Base-by-base conservation (phyloP, 2,113 vertebrate genomes). In the Sisor rabdophorus region DNA sequence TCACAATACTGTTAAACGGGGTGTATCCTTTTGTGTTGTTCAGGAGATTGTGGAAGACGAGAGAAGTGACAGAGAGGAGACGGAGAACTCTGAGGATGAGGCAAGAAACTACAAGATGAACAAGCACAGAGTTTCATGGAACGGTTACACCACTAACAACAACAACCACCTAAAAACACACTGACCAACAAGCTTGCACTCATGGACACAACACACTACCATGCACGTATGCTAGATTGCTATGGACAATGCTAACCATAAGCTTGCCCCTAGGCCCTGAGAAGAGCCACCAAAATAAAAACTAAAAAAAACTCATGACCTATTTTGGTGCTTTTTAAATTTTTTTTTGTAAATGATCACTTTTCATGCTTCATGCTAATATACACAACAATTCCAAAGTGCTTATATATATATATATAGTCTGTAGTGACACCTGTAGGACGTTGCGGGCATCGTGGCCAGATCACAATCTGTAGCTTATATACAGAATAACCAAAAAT, bases 31-130 rank as follows among this genome's bases (percentile, higher is more conserved):
- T 32, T 24, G 74, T 12, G 11, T 24, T 32, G 24, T 48, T 48
- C 61, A 92, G 91, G 90, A 91, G 81, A 91, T 88, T 24, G 92
- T 96, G 63, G 93, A 98, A 63, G 97, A 98, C 0, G 97, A 95
- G 72, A 89, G 96, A 65, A 98, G 96, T 0, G 97, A 98, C 86
- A 89, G 91, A 0, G 97, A 98, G 0, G 97, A 98, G 89, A 97
- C 95, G 0, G 97, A 98, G 30, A 93, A 93, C 80, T 93, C 95
- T 0, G 94, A 93, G 20, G 94, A 93, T 22, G 92, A 94, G 15
- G 17, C 59, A 28, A 55, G 44, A 54, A 88, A 81, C 30, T 83
- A 84, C 2, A 72, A 77, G 26, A 84, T n/a, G 8, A 86, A 80
- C 36, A 95, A 93, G 86, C 94, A 93, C 16, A 91, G 94, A 6